Evolutionary conservation across 2,888 invertebrate species (phyloP), one percentile per base, ranked within the genome.

Genomic region (Hybos culiciformis): DNA sequence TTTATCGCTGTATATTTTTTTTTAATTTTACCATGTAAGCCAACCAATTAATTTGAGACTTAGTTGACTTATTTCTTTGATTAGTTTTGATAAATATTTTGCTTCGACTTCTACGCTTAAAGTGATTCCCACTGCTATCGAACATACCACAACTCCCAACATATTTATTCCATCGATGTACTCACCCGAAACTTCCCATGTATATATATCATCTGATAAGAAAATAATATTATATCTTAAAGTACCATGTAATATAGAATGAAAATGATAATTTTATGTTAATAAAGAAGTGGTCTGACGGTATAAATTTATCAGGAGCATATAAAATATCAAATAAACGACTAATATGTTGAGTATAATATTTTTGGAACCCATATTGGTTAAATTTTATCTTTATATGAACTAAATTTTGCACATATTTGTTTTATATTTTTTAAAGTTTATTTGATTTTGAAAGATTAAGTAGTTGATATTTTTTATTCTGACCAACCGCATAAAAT

Each of bases 1-100:
- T 24, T 24, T 24, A n/a, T n/a, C n/a, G n/a, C n/a, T n/a, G n/a
- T n/a, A 11, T 8, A 8, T 8, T 8, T 24, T 8, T 24, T 24
- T 24, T 24, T n/a, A n/a, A n/a, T n/a, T 8, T 59, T 56, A 78
- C 78, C 77, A 78, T 45, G 80, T 77, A 37, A 80, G 75, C 66
- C 76, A 71, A 44, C 69, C 69, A 29, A 80, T 78, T 46, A 80
- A 73, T 45, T 70, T 67, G 77, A 80, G 77, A 59, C 75, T 73
- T 21, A 75, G 73, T 47, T 77, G 75, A 11, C 74, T 71, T 19
- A 79, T 57, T 24, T 72, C 62, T 43, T 69, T 70, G 61, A 82
- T 81, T 52, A 83, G 74, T 29, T 72, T 67, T 8, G 76, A 63
- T 20, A 84, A 59, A 2, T 77, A 74, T 51, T 71, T 70, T 18